A percentile compares a stretch with the other conserved stretches of the same genome.
These are phyloP conservation scores for Heliconius hermathena DNA, from an alignment of 1,140 invertebrate genomes.

Conservation along the genomic window DNA sequence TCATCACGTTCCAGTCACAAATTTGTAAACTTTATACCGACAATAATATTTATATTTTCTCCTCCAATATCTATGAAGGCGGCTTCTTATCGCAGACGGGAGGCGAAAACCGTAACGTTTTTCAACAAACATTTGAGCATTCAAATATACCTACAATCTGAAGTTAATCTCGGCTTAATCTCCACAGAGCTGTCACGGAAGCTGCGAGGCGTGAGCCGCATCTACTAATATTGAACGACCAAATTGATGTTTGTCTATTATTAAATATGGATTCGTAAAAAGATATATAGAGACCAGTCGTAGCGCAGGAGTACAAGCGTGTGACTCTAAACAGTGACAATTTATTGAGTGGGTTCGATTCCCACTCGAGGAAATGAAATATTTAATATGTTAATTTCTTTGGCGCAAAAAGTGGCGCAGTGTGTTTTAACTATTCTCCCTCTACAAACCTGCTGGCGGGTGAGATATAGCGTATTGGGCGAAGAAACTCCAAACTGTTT, in stretches of 20 bases:
- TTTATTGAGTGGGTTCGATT: no score
- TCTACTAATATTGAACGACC: constrained; percentile 23
- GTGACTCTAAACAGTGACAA: no score
- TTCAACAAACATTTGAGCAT: constrained; percentile 22
- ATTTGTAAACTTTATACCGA: constrained; percentile 5
- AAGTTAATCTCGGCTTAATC: constrained; percentile 35
- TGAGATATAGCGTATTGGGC: no score
- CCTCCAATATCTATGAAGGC: neutral
- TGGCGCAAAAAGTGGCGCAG: no score
- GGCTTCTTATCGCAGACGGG: constrained; percentile 5
- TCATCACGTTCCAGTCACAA: constrained; percentile 1
- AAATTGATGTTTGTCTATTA: constrained; percentile 1
- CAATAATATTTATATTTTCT: constrained; percentile 1
- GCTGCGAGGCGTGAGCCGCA: constrained; percentile 11
- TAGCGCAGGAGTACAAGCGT: no score
- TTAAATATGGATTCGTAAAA: neutral
- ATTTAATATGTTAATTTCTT: no score
- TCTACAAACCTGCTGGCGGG: no score
- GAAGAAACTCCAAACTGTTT: no score
- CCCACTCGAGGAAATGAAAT: no score
- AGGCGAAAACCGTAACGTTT: constrained; percentile 18
- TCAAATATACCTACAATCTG: constrained; percentile 29
- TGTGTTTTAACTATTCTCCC: no score
- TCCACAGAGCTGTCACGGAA: constrained; percentile 36
- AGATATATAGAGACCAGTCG: no score